Base-by-base conservation (phyloP, 2,797 vertebrate genomes). In the Petrocephalus schoutedeni region DNA sequence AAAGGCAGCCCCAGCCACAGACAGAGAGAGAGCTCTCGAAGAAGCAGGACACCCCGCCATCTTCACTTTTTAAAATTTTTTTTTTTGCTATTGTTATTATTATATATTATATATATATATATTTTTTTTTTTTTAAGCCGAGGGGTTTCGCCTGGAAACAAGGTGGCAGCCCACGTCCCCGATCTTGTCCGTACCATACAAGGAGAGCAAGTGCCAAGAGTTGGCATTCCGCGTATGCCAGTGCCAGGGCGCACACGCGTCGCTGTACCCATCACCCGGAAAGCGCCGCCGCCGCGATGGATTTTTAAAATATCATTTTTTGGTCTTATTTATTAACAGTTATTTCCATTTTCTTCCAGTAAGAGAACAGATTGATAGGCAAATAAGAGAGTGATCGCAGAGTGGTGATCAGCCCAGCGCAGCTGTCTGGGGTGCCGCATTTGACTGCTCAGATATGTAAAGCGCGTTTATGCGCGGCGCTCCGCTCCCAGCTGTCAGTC, bases 1-100 rank as follows among this genome's bases (percentile, higher is more conserved):
- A 95, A 95, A 97, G 96, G 96, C 96, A 97, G 96, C 94, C 96
- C 95, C 95, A 96, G 95, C 95, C 96, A 95, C 95, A 96, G 96
- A 95, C 93, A 94, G 91, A 93, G 94, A 92, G 95, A 95, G 95
- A 97, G 96, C 96, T 96, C 96, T 95, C 95, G 94, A 95, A 95
- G 95, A 96, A 95, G 95, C 96, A 95, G 95, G 95, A 95, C 96
- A 95, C 96, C 95, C 95, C 96, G 96, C 96, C 96, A 96, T 96
- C 95, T 96, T 97, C 96, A 95, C 96, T 95, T 95, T 95, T 96
- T 96, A 96, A 97, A 95, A 96, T 21, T 83, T 83, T 82, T 61
- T 21, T 45, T 49, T 77, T 77, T 77, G 36, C 32, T 77, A 77
- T 77, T 77, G 71, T 77, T 77, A 4, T 77, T 77, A 45, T 74